Conservation (phyloP, 2,797 vertebrate genomes). For the Halcyon smyrnensis region DNA sequence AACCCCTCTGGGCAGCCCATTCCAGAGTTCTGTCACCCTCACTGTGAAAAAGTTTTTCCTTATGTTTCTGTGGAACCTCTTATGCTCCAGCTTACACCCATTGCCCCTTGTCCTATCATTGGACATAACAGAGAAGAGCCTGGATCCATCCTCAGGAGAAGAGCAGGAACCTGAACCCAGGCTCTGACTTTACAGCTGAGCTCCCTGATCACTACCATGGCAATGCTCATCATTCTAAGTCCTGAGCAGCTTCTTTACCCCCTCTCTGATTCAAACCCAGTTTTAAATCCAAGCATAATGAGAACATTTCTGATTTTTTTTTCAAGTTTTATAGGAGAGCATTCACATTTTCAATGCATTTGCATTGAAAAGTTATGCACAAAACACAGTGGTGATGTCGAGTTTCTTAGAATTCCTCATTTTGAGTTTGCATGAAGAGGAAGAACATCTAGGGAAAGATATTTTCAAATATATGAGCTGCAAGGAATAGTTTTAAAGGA, state of each 20-base stretch:
- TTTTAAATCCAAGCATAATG: not conserved
- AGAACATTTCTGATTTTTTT: not conserved
- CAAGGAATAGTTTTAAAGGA: not conserved
- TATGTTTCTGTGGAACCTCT: too few species aligned
- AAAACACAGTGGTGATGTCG: not conserved
- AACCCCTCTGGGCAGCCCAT: too few species aligned
- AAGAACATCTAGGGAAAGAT: not conserved
- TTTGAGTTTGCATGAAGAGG: not conserved
- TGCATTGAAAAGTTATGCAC: not conserved
- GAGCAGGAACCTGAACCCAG: not conserved
- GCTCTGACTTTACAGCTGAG: not conserved
- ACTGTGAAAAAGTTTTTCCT: too few species aligned
- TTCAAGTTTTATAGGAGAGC: not conserved
- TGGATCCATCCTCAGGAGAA: not conserved
- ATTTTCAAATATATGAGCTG: not conserved
- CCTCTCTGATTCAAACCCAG: not conserved
- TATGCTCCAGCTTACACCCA: too few species aligned
- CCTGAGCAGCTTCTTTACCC: not conserved
- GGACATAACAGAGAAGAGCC: too few species aligned
- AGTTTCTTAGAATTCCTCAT: not conserved
- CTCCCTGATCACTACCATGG: not conserved
- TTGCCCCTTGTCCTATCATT: too few species aligned
- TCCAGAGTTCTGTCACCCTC: too few species aligned
- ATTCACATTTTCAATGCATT: not conserved
- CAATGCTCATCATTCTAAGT: not conserved